These are phyloP conservation scores for Pseudorhiza aurosa DNA, from an alignment of 30 jellyfish, hydroid and myxozoan genomes.

Conservation along the genomic window DNA sequence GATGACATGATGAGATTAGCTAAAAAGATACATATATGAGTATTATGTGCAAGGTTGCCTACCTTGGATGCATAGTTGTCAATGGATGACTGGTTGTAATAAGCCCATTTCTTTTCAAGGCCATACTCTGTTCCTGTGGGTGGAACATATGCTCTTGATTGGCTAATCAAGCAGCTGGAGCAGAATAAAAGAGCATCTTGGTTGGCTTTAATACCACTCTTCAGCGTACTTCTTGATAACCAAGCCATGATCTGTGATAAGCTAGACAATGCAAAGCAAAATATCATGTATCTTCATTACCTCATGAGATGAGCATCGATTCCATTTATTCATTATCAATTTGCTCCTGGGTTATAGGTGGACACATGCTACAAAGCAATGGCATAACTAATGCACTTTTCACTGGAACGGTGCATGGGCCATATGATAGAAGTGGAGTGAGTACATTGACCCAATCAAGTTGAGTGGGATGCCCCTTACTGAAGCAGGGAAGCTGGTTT, in stretches of 20 bases:
- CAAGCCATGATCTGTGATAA: constrained; percentile 25
- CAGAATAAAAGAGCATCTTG: constrained; percentile 1
- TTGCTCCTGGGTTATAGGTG: no score
- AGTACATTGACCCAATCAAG: no score
- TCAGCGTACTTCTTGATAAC: constrained; percentile 25
- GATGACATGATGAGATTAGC: no score
- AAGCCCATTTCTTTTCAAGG: constrained; percentile 97
- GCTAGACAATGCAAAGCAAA: no score
- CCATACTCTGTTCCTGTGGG: constrained; percentile 92
- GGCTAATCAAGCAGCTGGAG: constrained; percentile 15
- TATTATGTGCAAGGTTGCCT: background rate
- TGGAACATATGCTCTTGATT: constrained; percentile 51
- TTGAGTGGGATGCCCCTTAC: no score
- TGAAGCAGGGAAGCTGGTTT: no score
- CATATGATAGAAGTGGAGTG: background rate
- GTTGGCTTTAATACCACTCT: background rate
- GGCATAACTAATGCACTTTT: no score
- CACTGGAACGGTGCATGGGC: background rate
- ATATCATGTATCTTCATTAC: no score
- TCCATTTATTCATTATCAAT: no score
- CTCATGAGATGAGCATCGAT: no score
- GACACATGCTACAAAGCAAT: background rate
- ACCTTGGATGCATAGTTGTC: constrained; percentile 89
- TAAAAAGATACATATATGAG: no score
- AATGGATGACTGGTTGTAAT: constrained; percentile 86